phyloP scores from a whole-genome alignment of 2,113 vertebrate genomes.

The Glaucomys volans region DNA sequence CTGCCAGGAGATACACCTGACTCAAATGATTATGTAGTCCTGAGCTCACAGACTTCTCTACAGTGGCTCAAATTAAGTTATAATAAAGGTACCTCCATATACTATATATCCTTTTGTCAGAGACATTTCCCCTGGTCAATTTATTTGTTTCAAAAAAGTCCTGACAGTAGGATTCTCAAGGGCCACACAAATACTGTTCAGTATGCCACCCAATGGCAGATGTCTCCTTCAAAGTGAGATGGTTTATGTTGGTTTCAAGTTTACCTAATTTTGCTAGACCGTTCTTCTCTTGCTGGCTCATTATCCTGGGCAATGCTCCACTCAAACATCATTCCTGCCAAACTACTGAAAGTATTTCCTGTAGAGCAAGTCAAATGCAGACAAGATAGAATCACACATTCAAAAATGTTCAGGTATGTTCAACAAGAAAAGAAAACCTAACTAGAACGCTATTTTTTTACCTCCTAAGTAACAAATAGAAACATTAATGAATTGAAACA shows the following conservation, averaged over 20 bases:
- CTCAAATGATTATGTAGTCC: neutral
- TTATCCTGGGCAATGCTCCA: slow-evolving; percentile 82
- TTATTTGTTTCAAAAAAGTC: neutral
- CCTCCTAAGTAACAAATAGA: slow-evolving; percentile 27
- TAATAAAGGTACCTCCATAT: neutral
- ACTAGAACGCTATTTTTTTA: slow-evolving; percentile 35
- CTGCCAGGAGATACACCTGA: neutral
- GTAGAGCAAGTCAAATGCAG: slow-evolving; percentile 69
- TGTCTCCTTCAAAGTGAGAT: neutral
- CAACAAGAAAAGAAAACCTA: slow-evolving; percentile 50
- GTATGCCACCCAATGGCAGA: neutral
- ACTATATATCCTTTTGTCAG: neutral
- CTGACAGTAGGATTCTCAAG: neutral
- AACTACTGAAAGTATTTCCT: slow-evolving; percentile 88
- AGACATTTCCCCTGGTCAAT: slow-evolving; percentile 10
- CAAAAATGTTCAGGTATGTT: slow-evolving; percentile 36
- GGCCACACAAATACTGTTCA: neutral
- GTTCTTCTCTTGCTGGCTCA: slow-evolving; percentile 76
- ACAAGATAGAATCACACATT: slow-evolving; percentile 13
- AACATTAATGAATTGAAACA: slow-evolving; percentile 41
- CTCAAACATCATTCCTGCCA: slow-evolving; percentile 86
- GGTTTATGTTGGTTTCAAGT: neutral
- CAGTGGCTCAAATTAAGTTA: neutral
- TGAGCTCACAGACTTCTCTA: neutral
- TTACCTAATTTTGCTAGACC: slow-evolving; percentile 85